Base-by-base conservation (phyloP, 2,113 vertebrate species). In the Poeciliopsis retropinna region DNA sequence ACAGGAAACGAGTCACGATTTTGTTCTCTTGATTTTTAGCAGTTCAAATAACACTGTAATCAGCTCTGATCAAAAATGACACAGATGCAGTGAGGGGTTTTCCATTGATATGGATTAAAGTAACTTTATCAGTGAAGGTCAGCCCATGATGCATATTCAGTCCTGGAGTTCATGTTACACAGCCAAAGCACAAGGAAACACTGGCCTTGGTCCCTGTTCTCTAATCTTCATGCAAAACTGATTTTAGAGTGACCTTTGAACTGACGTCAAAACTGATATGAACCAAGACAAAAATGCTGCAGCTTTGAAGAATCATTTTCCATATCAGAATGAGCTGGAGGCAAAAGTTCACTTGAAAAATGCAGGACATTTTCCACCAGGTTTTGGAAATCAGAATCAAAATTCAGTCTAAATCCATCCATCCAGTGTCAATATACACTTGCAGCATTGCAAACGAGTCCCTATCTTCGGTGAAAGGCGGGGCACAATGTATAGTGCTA, bases 151-250 rank as follows among this genome's bases (percentile, higher is more conserved):
- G 67, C 61, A 82, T 80, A 86, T 76, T 68, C 77, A 86, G 28
- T 37, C 69, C 72, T 44, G 19, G 27, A 4, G 41, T 64, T 85
- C 44, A 67, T 72, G 70, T 87, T 80, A 69, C 70, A 74, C 11
- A 83, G 81, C 28, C 73, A 85, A 83, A 88, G 71, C 60, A 61
- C 62, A 75, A 71, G 78, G 78, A 54, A 84, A 88, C 80, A 68
- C 89, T 70, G 74, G 72, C 71, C 78, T 76, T 67, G 72, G 44
- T 63, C 69, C 64, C 41, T 75, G 6, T 13, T 63, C 7, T 70
- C 27, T 70, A 78, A 83, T 89, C 82, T 85, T 72, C 69, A 65
- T 29, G 71, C 51, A 77, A 61, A 75, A 71, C 47, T 80, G 67
- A 80, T 68, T 41, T 73, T 47, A 25, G 17, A 70, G 15, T 63